Conservation (phyloP, 2,113 vertebrate species). For the pig (Sus scrofa) region T2T-Sscrofa CM000815.6:115741001-115741500, state of each 20-base stretch:
- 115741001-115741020: background rate
- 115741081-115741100: background rate
- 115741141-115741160: background rate
- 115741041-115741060: background rate
- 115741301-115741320: background rate
- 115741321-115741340: background rate
- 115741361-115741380: fast-evolving
- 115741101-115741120: background rate
- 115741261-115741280: background rate
- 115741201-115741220: background rate
- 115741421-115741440: background rate
- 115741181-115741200: background rate
- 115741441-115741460: background rate
- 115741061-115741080: background rate
- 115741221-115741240: background rate
- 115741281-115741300: background rate
- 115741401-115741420: fast-evolving
- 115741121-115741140: conserved; percentile 58
- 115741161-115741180: background rate
- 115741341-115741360: background rate
- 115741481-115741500: background rate
- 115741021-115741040: background rate
- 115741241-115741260: background rate
- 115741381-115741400: background rate
- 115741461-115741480: background rate